Evolutionary conservation across 2,888 invertebrate species (phyloP), one percentile per base, ranked within the genome.

Genomic region (Tenthredo distinguenda): DNA sequence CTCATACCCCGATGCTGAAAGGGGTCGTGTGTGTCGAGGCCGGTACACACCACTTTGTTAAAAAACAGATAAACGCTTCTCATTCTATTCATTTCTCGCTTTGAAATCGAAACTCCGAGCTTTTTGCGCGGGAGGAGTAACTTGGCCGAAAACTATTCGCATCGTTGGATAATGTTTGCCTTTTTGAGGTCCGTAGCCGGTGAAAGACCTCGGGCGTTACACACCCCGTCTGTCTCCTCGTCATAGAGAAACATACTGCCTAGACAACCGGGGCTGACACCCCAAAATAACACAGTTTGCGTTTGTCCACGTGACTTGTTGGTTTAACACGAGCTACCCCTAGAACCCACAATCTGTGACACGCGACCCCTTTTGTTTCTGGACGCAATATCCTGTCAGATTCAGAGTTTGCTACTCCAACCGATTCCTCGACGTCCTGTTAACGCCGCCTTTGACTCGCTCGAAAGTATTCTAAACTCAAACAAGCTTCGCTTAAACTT

Each of bases 261-360:
- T 79, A 65, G 85, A 85, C 85, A 81, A 85, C 31, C 2, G 47
- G 68, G 85, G 72, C 62, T 37, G 81, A 47, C 85, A 71, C 81
- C 85, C 47, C 55, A 40, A 71, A 85, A 82, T 65, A 85, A 82
- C 81, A 85, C 68, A 85, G 31, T 37, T 85, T 81, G 82, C 71
- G 85, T 85, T 85, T 85, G 85, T 85, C 85, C 85, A 82, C 81
- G 81, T 85, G 85, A 85, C 85, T 85, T 85, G 85, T 85, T 85
- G 81, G 85, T 82, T 85, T 79, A 85, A 85, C 79, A 55, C 71
- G 71, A 50, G n/a, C 71, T 18, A 72, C 85, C 85, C 83, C 68
- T 47, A 26, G 3, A 71, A 55, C 83, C 85, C 71, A 85, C 85
- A 82, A 82, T 82, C 85, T 85, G 85, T 55, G 72, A 85, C 84